Percentiles rank a stretch among this genome's conserved stretches.
Conservation (phyloP, 2,888 invertebrate species). For the Deilephila porcellus region DNA sequence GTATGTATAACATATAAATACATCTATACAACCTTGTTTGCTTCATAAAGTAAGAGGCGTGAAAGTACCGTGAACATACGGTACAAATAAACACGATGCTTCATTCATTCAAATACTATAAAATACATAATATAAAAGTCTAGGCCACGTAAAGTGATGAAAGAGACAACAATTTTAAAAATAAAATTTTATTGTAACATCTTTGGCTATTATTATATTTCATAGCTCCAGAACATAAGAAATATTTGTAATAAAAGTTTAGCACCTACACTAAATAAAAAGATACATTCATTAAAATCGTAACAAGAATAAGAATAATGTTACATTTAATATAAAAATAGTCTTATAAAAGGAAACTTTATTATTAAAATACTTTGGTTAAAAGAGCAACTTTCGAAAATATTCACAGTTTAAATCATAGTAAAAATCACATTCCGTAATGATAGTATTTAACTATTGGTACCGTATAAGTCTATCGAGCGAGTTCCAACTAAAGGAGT, state of each 20-base stretch:
- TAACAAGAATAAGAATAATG: slow-evolving; percentile 3
- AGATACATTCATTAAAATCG: not conserved
- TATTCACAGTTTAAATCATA: not conserved
- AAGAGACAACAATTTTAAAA: slow-evolving; percentile 41
- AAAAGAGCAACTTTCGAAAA: slow-evolving; percentile 15
- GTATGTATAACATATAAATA: not conserved
- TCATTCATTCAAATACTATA: slow-evolving; percentile 9
- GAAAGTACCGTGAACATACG: not conserved
- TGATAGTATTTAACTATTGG: slow-evolving; percentile 53
- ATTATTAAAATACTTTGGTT: slow-evolving; percentile 30
- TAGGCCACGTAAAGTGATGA: slow-evolving; percentile 30
- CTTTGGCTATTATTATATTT: slow-evolving; percentile 51
- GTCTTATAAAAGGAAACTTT: slow-evolving; percentile 10
- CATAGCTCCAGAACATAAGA: slow-evolving; percentile 39
- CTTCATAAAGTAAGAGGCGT: slow-evolving; percentile 6
- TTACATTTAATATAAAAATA: slow-evolving; percentile 1
- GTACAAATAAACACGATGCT: not conserved
- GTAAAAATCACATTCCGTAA: not conserved
- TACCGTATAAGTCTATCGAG: slow-evolving; percentile 89
- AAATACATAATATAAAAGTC: slow-evolving; percentile 17
- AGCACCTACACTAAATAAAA: slow-evolving; percentile 34
- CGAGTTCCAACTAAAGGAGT: slow-evolving; percentile 93
- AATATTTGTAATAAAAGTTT: slow-evolving; percentile 35
- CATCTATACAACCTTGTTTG: not conserved
- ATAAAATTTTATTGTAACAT: slow-evolving; percentile 42